These are phyloP conservation scores for Plebejus anna DNA, from an alignment of 2,888 invertebrate genomes.

Conservation along the genomic window DNA sequence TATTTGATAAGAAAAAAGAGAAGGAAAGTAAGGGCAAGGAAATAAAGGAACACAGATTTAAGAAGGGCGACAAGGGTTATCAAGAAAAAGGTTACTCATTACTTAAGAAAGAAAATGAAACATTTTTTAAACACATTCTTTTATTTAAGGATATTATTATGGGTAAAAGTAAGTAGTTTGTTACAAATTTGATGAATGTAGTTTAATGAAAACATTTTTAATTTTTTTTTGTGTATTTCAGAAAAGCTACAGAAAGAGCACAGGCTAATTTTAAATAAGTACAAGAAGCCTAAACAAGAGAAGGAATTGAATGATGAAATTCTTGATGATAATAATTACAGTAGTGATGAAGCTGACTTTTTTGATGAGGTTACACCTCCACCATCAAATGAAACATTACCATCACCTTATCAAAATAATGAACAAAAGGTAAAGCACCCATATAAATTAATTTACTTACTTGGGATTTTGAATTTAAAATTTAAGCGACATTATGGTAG, in stretches of 20 bases:
- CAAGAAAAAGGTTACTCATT: slow-evolving; percentile 40
- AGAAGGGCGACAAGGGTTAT: background rate
- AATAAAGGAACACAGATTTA: slow-evolving; percentile 46
- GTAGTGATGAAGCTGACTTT: slow-evolving; percentile 42
- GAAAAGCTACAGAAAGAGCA: slow-evolving; percentile 44
- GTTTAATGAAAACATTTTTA: background rate
- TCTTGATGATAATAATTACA: slow-evolving; percentile 37
- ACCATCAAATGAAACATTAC: slow-evolving; percentile 31
- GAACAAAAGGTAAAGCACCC: slow-evolving; percentile 27
- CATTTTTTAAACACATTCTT: slow-evolving; percentile 43
- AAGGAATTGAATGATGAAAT: slow-evolving; percentile 38
- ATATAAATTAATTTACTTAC: background rate
- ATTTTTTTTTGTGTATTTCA: slow-evolving; percentile 40
- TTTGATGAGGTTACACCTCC: slow-evolving; percentile 39
- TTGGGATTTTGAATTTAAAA: too few relatives aligned
- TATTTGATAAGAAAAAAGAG: slow-evolving; percentile 38
- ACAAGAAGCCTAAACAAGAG: slow-evolving; percentile 41
- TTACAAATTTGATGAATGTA: background rate
- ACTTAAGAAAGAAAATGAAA: slow-evolving; percentile 46
- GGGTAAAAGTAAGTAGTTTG: slow-evolving; percentile 50
- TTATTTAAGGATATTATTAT: slow-evolving; percentile 44
- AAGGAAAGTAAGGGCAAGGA: background rate
- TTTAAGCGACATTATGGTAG: background rate
- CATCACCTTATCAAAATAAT: slow-evolving; percentile 15
- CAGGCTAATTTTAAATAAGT: slow-evolving; percentile 44